Percentiles rank a stretch among this genome's conserved stretches.
Conservation (phyloP, 2,113 vertebrate genomes). For the Strigops habroptila region DNA sequence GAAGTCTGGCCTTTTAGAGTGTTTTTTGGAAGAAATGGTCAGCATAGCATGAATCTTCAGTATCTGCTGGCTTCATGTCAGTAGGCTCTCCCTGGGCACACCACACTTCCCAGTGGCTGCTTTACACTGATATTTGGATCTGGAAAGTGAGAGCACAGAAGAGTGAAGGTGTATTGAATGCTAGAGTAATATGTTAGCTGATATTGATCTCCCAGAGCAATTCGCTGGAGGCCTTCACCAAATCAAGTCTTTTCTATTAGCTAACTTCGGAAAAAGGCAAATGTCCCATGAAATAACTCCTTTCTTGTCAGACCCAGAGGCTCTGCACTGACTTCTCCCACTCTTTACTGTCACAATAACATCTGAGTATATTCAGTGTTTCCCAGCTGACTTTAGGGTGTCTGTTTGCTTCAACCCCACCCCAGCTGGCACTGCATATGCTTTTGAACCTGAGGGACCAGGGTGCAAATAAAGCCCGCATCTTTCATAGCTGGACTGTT, state of each 20-base stretch:
- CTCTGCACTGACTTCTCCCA: background rate
- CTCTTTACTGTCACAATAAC: background rate
- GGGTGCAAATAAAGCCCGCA: background rate
- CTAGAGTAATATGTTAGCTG: background rate
- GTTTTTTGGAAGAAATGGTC: background rate
- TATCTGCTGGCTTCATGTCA: background rate
- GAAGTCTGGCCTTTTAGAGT: background rate
- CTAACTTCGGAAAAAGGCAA: background rate
- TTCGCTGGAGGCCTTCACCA: background rate
- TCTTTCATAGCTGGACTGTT: background rate
- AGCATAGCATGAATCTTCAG: background rate
- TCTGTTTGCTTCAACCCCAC: background rate
- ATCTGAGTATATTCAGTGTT: background rate
- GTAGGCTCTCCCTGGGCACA: background rate
- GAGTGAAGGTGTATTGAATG: background rate
- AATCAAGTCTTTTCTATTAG: background rate
- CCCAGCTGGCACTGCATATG: rapidly evolving
- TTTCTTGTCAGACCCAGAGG: background rate
- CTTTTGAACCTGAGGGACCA: background rate
- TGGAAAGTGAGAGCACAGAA: background rate
- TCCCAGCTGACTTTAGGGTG: background rate
- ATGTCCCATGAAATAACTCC: background rate
- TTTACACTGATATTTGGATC: background rate
- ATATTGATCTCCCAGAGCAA: background rate
- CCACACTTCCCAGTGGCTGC: background rate